Base-by-base conservation (phyloP, 2,888 invertebrate genomes). In the Clostera curtula region DNA sequence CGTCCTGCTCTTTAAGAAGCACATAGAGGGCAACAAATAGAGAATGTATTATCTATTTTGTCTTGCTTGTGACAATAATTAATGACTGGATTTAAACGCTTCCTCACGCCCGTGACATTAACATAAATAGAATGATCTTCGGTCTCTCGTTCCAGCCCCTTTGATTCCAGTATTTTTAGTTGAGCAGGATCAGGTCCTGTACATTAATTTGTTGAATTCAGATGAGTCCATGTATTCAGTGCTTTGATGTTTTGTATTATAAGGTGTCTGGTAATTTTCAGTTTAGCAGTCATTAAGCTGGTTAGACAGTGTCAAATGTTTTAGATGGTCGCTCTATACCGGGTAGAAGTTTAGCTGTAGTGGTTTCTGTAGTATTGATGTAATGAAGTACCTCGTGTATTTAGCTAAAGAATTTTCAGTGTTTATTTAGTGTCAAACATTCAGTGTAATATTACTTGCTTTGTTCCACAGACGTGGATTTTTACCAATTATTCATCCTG, bases 91-190 rank as follows among this genome's bases (percentile, higher is more conserved):
- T 79, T 83, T 83, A 82, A 83, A 82, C 77, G 83, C 82, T 83
- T 83, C 83, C 83, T 83, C 82, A 82, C 83, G 83, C 77, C 80
- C 80, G 80, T 80, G 83, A 83, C 82, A 82, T 83, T 74, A 82
- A 79, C 77, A 66, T 79, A 83, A 83, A 83, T 83, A 83, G 82
- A 82, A 74, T 76, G 72, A 75, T 80, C 77, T 75, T 69, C 72
- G 64, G 70, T 68, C 64, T 58, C 60, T 60, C 57, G 56, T 58
- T 58, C 48, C 60, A 71, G 73, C 79, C 77, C 80, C 79, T 83
- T 83, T 83, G 82, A 83, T 80, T 79, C 66, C 53, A 51, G 56
- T 83, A 83, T 83, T 80, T 83, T 83, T 80, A 82, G 80, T 68
- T 66, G 54, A 51, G 61, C 64, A 60, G 57, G 65, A 64, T 73